A percentile compares a stretch with the other conserved stretches of the same genome.
Conservation (phyloP, 2,113 vertebrate species). For the Psittacula cyanocephala region DNA sequence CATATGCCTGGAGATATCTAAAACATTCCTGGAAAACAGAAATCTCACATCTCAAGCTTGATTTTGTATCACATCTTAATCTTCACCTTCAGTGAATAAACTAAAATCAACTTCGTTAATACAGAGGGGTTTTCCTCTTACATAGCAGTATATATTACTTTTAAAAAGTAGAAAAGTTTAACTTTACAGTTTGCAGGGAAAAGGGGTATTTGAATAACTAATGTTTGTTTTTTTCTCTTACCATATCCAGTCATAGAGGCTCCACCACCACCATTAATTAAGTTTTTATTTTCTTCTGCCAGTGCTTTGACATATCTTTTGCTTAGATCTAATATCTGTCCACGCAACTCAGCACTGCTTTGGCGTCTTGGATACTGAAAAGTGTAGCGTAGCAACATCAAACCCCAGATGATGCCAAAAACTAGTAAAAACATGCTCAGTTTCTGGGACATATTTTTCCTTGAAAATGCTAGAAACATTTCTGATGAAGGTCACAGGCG, state of each 20-base stretch:
- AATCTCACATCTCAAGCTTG: not conserved
- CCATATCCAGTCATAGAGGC: conserved; percentile 94
- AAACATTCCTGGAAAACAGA: not conserved
- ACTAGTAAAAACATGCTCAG: conserved; percentile 90
- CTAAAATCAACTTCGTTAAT: not conserved
- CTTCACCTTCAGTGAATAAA: not conserved
- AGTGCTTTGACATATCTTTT: conserved; percentile 93
- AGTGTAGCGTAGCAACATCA: conserved; percentile 93
- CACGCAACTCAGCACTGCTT: conserved; percentile 90
- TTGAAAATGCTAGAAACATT: conserved; percentile 88
- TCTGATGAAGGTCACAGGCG: conserved; percentile 48
- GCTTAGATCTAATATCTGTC: conserved; percentile 95
- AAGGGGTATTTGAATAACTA: not conserved
- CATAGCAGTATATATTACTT: not conserved
- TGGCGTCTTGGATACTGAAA: conserved; percentile 91
- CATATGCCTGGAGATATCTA: not conserved
- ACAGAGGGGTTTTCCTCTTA: not conserved
- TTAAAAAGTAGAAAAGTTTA: not conserved
- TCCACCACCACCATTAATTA: conserved; percentile 80
- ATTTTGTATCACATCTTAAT: not conserved
- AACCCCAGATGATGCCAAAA: conserved; percentile 92
- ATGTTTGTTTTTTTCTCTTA: conserved; percentile 63
- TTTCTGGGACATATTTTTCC: conserved; percentile 95
- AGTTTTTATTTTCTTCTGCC: conserved; percentile 91
- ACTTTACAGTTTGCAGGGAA: not conserved